Base-by-base conservation (phyloP, 2,113 vertebrate species). In the Ictalurus punctatus region DNA sequence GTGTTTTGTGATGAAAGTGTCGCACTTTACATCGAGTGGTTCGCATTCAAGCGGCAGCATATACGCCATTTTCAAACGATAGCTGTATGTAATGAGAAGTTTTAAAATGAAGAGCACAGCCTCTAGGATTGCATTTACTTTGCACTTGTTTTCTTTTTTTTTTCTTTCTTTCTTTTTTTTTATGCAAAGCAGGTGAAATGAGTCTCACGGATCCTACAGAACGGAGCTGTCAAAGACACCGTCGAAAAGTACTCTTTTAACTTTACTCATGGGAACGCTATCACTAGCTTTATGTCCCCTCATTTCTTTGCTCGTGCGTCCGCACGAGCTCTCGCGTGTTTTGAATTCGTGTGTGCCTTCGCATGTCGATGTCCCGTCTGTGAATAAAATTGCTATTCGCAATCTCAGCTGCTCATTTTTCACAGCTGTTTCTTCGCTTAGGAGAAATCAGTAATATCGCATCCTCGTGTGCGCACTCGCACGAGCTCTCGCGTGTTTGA, bases 1-100 rank as follows among this genome's bases (percentile, higher is more conserved):
- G 25, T 7, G 2, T 87, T 88, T 27, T 88, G 71, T 4, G 71
- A n/a, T 89, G n/a, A 78, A 90, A 76, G 69, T 74, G 84, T 54
- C 37, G 84, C 56, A 87, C 48, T 87, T 84, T 79, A 71, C 48
- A 37, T 59, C 34, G 58, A 88, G 63, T 73, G 58, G 40, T 3
- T 25, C n/a, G 30, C 54, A 48, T 48, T 27, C 27, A 21, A 54
- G 54, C 52, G 23, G n/a, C 58, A 86, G 48, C 61, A 34, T 17
- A 21, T 88, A 83, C 12, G 48, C 21, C 67, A 34, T 14, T 61
- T 86, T 82, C 74, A 52, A 78, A 78, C 85, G 48, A 48, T 78
- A 63, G 54, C 52, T 21, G 17, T n/a, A 27, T 71, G 9, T 10
- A 58, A 83, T 44, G 58, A 84, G 82, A 65, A 10, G 37, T 14